A percentile compares a stretch with the other conserved stretches of the same genome.
Conservation (phyloP, 2,797 vertebrate species). For the Okamejei kenojei region DNA sequence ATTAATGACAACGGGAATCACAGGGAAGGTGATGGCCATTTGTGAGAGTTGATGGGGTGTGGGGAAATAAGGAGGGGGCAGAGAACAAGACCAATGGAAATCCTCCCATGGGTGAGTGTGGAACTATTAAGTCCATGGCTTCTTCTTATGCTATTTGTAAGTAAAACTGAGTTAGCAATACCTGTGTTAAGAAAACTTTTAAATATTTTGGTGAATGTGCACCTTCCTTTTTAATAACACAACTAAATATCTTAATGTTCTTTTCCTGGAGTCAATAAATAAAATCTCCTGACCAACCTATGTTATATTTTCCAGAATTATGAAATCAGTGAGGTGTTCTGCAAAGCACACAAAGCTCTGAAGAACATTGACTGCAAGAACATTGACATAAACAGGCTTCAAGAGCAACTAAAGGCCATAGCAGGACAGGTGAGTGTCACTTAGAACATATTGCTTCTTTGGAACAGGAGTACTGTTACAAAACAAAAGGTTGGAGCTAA, state of each 20-base stretch:
- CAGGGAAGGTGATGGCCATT: not conserved
- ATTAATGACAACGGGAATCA: too few relatives aligned
- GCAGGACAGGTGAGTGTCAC: not conserved
- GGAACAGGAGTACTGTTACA: not conserved
- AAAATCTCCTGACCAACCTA: not conserved
- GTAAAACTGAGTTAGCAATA: not conserved
- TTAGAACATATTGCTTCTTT: not conserved
- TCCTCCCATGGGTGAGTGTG: too few relatives aligned
- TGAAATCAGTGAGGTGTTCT: not conserved
- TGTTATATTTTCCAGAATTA: not conserved
- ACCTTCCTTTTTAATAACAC: not conserved
- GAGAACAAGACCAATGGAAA: not conserved
- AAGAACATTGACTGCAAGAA: not conserved
- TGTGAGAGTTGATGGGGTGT: not conserved
- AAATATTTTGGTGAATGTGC: too few relatives aligned
- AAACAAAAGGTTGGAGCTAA: not conserved
- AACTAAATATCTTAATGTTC: not conserved
- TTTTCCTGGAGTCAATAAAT: not conserved
- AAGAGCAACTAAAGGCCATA: rapidly evolving
- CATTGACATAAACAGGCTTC: not conserved
- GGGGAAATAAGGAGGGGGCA: not conserved
- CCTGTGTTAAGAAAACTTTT: not conserved
- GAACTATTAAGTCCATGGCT: too few relatives aligned
- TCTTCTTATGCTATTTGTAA: too few relatives aligned
- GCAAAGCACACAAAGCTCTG: not conserved